A percentile compares a stretch with the other conserved stretches of the same genome.
Conservation (phyloP, 1,140 invertebrate species). For the Drosophila bocqueti region DNA sequence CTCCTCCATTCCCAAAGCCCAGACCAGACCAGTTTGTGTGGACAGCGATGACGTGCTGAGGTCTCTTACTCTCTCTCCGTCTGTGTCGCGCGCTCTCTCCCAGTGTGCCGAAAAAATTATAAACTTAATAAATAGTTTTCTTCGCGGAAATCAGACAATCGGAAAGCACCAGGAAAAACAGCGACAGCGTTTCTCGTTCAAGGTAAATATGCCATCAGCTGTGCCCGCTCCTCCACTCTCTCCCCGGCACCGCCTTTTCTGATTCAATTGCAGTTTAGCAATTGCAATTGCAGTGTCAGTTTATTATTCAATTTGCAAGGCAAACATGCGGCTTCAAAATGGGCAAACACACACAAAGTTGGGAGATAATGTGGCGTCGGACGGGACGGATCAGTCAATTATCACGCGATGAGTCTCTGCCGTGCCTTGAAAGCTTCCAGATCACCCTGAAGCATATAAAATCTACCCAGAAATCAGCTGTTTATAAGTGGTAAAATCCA, state of each 20-base stretch:
- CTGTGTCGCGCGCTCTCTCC: constrained; percentile 31
- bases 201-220: constrained; percentile 68
- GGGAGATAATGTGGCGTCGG: constrained; percentile 35
- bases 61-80: constrained; percentile 39
- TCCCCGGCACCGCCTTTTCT: constrained; percentile 14
- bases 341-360: constrained; percentile 25
- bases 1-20: constrained; percentile 32
- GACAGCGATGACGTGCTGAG: constrained; percentile 65
- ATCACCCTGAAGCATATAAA: constrained; percentile 1
- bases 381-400: constrained; percentile 48
- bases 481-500: constrained; percentile 26
- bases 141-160: constrained; percentile 37
- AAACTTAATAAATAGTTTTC: constrained; percentile 51
- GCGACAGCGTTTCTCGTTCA: constrained; percentile 49
- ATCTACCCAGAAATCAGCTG: constrained; percentile 46
- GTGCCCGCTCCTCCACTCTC: constrained; percentile 25
- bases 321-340: constrained; percentile 41
- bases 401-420: constrained; percentile 59
- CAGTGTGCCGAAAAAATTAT: constrained; percentile 66
- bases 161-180: constrained; percentile 26
- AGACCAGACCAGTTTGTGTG: constrained; percentile 70
- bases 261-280: constrained; percentile 30
- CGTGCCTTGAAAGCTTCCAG: constrained; percentile 26
- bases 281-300: constrained; percentile 33
- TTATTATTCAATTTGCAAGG: constrained; percentile 44